Base-by-base conservation (phyloP, 1,140 invertebrate genomes). In the Monochamus saltuarius region DNA sequence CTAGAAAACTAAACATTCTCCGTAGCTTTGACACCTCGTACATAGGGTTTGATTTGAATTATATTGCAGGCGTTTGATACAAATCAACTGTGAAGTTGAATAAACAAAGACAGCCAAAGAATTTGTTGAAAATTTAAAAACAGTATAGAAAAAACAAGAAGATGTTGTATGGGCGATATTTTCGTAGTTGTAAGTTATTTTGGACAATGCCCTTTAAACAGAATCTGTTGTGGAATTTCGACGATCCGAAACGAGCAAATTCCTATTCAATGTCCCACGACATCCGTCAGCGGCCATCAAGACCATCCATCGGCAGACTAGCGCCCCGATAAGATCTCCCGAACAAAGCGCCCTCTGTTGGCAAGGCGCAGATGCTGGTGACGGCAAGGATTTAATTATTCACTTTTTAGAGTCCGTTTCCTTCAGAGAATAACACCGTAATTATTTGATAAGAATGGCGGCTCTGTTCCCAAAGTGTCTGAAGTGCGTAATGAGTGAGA, bases 341-440 rank as follows among this genome's bases (percentile, higher is more conserved):
- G 54, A 62, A 62, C 46, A 56, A 62, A 46, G 34, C 34, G 55
- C 46, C 49, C 39, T 57, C 45, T 62, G 55, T 62, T 6, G 29
- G 14, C 11, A 39, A 45, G 43, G 16, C 40, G 57, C 60, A 62
- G 53, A 53, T 57, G 60, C 38, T 17, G 42, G 53, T 52, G 60
- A 61, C 47, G 43, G 52, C 35, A 47, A 43, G 59, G 55, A 62
- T 62, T 62, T 62, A 62, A 62, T 57, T 61, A 61, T 61, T 61
- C 47, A 46, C 56, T 56, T 61, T 61, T 61, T 55, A 49, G 39
- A 19, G 36, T 43, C 49, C 47, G 46, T 53, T 45, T 37, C 29
- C 16, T 37, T 54, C 19, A 38, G 52, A 40, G 47, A 39, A 55
- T 42, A 59, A 54, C 36, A 29, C 36, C 42, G 59, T 61, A 61